Percentiles rank a stretch among this genome's conserved stretches.
These are phyloP conservation scores for Lepas anatifera DNA, from an alignment of 2,888 invertebrate genomes.

Conservation along the genomic window DNA sequence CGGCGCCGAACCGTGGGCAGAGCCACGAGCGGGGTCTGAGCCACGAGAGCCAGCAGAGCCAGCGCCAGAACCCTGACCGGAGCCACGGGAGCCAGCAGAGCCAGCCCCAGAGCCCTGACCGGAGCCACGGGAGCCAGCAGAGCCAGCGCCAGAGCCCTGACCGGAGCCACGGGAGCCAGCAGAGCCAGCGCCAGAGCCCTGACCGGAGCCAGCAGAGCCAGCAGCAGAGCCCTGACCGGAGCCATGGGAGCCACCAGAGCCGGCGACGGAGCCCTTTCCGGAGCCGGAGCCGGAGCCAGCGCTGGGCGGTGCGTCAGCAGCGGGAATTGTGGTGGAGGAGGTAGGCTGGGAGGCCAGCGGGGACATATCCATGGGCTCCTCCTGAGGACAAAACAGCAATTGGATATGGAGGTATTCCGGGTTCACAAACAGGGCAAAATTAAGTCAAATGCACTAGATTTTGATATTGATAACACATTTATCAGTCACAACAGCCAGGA, in stretches of 20 bases:
- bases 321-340: too few species aligned
- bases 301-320: not conserved
- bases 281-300: not conserved
- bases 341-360: too few species aligned
- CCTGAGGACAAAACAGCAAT: too few species aligned
- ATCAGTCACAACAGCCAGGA: too few species aligned
- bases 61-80: not conserved
- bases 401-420: too few species aligned
- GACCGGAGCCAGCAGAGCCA: not conserved
- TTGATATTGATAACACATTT: too few species aligned
- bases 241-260: not conserved
- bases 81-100: not conserved
- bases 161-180: not conserved
- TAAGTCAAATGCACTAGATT: too few species aligned
- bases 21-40: not conserved
- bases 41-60: not conserved
- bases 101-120: not conserved
- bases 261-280: not conserved
- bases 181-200: not conserved
- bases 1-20: not conserved
- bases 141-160: not conserved
- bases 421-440: too few species aligned
- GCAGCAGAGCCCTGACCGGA: not conserved
- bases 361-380: too few species aligned
- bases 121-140: not conserved